Conservation (phyloP, 2,888 invertebrate genomes). For the Sipha maydis region DNA sequence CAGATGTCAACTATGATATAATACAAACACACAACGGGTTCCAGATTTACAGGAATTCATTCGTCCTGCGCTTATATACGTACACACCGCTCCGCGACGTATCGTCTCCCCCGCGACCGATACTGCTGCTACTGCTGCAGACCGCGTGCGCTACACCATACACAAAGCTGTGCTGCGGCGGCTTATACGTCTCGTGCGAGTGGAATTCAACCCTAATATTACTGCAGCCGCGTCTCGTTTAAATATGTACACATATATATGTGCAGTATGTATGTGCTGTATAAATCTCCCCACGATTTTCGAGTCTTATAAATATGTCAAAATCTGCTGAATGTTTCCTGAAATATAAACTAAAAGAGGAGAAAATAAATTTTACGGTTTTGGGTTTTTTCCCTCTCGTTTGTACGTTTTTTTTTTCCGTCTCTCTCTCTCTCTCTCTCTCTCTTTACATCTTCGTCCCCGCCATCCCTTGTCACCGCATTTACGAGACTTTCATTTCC, state of each 20-base stretch:
- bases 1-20: slow-evolving; percentile 57
- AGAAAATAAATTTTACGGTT: slow-evolving; percentile 19
- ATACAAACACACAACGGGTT: slow-evolving; percentile 57
- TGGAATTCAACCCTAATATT: slow-evolving; percentile 45
- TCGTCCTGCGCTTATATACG: background rate
- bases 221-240: background rate
- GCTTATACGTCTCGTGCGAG: slow-evolving; percentile 24
- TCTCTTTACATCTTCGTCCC: background rate
- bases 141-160: too few relatives aligned
- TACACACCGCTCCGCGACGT: background rate
- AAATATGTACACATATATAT: background rate
- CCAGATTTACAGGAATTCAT: slow-evolving; percentile 59
- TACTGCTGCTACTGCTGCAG: too few relatives aligned
- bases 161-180: slow-evolving; percentile 41
- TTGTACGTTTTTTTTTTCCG: background rate
- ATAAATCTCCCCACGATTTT: slow-evolving; percentile 62
- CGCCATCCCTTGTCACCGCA: background rate
- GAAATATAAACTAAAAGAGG: slow-evolving; percentile 52
- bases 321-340: slow-evolving; percentile 61
- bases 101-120: slow-evolving; percentile 29
- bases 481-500: background rate
- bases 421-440: too few relatives aligned
- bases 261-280: background rate
- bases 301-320: slow-evolving; percentile 64
- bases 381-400: background rate